phyloP scores from a whole-genome alignment of 2,888 invertebrate species.

The Heliconius cydno region DNA sequence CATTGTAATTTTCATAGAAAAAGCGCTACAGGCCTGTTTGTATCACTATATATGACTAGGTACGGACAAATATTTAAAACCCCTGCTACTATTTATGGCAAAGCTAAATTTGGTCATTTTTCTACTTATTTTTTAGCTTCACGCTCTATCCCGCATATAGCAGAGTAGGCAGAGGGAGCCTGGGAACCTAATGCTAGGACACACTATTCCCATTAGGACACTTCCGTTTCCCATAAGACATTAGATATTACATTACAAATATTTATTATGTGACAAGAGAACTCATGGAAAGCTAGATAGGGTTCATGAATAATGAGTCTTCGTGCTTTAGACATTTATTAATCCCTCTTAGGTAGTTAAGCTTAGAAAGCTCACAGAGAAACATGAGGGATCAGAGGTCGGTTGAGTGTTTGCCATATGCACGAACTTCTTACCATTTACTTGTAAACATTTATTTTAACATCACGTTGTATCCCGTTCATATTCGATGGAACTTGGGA shows the following conservation, averaged over 20 bases:
- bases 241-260: not conserved
- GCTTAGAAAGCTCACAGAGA: conserved; percentile 15
- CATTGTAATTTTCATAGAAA: conserved; percentile 7
- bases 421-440: not conserved
- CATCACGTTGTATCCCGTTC: not conserved
- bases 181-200: too few species aligned
- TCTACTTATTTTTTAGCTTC: too few species aligned
- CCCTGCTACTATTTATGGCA: too few species aligned
- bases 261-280: not conserved
- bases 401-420: not conserved
- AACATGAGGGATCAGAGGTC: conserved; percentile 9
- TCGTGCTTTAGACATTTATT: not conserved
- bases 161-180: too few species aligned
- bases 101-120: too few species aligned
- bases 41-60: too few species aligned
- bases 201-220: too few species aligned
- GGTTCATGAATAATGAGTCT: not conserved
- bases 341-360: not conserved
- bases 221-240: not conserved
- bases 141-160: too few species aligned
- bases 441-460: not conserved
- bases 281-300: not conserved
- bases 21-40: not conserved
- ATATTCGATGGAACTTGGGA: not conserved
- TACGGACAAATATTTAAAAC: too few species aligned